These are phyloP conservation scores for Zoanthus sociatus DNA, from an alignment of 92 coral and sea anemone genomes.

Conservation along the genomic window DNA sequence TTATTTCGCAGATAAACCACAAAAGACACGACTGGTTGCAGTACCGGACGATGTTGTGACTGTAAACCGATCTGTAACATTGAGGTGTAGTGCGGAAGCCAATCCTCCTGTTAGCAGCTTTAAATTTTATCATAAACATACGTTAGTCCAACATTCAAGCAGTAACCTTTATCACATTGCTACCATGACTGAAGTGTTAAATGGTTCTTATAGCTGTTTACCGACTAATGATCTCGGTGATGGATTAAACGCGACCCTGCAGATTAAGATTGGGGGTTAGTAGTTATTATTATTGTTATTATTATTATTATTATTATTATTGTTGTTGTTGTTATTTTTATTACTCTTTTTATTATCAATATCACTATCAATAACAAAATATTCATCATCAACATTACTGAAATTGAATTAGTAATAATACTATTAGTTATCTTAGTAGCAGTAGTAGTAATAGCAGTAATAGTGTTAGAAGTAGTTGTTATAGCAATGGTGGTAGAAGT, in stretches of 20 bases:
- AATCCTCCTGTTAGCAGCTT: conserved; percentile 1
- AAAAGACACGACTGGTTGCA: conserved; percentile 31
- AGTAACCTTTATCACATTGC: background rate
- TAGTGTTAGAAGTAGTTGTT: too few relatives aligned
- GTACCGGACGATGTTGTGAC: conserved; percentile 33
- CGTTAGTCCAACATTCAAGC: conserved; percentile 6
- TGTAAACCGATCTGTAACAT: background rate
- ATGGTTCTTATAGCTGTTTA: conserved; percentile 26
- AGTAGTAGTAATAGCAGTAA: too few relatives aligned
- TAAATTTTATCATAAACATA: conserved; percentile 14
- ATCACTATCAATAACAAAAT: too few relatives aligned
- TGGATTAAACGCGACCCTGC: background rate
- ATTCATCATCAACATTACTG: too few relatives aligned
- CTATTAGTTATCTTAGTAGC: too few relatives aligned
- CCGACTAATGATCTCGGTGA: conserved; percentile 29
- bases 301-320: too few relatives aligned
- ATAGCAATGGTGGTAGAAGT: too few relatives aligned
- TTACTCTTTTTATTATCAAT: too few relatives aligned
- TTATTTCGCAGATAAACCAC: conserved; percentile 25
- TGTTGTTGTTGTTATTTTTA: too few relatives aligned
- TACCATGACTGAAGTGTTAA: background rate
- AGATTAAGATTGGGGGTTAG: conserved; percentile 28
- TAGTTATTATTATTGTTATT: background rate
- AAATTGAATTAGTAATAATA: too few relatives aligned
- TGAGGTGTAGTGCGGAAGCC: conserved; percentile 28